Evolutionary conservation across 2,797 vertebrate genomes (phyloP).

Genomic region (Tympanoctomys barrerae): DNA sequence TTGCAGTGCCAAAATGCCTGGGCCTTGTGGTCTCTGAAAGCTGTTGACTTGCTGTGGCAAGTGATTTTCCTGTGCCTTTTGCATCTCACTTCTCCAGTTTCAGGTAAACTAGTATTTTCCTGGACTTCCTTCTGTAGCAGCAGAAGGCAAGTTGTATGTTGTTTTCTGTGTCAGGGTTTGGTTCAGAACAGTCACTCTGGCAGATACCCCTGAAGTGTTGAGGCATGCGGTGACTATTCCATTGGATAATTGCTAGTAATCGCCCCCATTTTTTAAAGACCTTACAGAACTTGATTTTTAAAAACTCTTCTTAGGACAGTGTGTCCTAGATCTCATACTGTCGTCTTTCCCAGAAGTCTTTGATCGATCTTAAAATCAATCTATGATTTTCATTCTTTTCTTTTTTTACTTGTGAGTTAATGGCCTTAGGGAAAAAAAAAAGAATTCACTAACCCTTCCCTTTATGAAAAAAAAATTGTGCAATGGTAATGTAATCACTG

Average conservation of each 20-base stretch:
- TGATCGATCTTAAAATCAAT: neutral
- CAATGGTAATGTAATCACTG: neutral
- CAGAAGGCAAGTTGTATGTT: neutral
- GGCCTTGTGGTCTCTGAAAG: neutral
- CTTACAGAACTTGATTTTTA: neutral
- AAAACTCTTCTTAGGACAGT: neutral
- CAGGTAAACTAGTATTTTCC: neutral
- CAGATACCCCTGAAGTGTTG: neutral
- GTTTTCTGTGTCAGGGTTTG: neutral
- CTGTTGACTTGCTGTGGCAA: neutral
- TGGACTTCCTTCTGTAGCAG: neutral
- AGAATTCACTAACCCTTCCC: neutral
- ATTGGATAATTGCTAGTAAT: neutral
- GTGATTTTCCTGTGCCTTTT: neutral
- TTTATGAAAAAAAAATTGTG: slow-evolving; percentile 11
- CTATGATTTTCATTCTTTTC: neutral
- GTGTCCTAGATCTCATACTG: neutral
- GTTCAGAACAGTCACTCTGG: neutral
- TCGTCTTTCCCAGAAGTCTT: neutral
- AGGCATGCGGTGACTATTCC: neutral
- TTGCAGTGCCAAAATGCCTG: neutral
- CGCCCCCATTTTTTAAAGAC: neutral
- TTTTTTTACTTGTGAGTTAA: neutral
- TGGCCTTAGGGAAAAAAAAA: slow-evolving; percentile 2
- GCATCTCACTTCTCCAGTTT: neutral